Base-by-base conservation (phyloP, 2,888 invertebrate genomes). In the Spilarctia lutea region DNA sequence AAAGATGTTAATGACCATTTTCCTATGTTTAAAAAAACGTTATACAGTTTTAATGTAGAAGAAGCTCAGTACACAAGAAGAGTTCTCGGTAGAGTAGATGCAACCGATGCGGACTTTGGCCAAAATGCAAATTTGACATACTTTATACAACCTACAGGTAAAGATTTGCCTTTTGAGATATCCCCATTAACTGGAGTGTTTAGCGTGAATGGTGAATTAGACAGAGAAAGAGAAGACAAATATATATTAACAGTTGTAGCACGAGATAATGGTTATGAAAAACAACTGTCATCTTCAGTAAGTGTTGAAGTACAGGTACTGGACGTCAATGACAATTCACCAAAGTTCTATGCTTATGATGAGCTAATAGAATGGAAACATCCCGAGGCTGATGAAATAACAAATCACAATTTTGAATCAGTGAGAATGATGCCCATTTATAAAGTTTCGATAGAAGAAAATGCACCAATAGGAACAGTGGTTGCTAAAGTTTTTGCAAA, bases 271-370 rank as follows among this genome's bases (percentile, higher is more conserved):
- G 98, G 98, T 0, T 89, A 91, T 27, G 94, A 96, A 16, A 96
- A 95, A 24, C 96, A 97, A 67, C 92, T 98, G 77, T 97, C 97
- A 11, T 97, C 97, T 10, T 96, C 97, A 0, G 98, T 98, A 20
- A 97, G 97, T 79, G 97, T 98, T 0, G 98, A 98, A 89, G 97
- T 99, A 2, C 97, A 98, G 91, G 96, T 98, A 3, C 92, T 98
- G 78, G 98, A 98, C 87, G 96, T 98, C 0, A 98, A 98, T 88
- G 98, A 98, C 87, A 98, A 98, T 86, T 94, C 97, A 0, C 98
- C 98, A 0, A 96, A 96, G 75, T 98, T 98, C 90, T 97, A 97
- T 83, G 97, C 97, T 0, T 98, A 97, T 83, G 97, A 98, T 87
- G 97, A 97, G 77, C 82, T 97, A 72, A 85, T 96, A 48, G 91